Conservation (phyloP, 1,140 invertebrate species). For the Littorina saxatilis region DNA sequence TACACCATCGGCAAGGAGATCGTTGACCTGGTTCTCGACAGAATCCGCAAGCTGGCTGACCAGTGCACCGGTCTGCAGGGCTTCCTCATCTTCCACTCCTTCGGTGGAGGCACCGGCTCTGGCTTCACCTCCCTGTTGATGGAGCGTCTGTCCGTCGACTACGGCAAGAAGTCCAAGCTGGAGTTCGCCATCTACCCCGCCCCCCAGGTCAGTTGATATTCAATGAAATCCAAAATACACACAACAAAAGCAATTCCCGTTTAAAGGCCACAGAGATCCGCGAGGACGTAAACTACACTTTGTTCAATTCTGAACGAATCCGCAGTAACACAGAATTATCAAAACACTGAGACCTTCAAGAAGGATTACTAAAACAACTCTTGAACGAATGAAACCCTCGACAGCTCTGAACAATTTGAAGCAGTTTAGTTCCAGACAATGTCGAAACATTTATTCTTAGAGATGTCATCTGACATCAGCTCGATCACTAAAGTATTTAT, state of each 20-base stretch:
- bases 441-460: too few species aligned
- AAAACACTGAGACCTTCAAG: too few species aligned
- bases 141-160: constrained; percentile 91
- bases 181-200: constrained; percentile 94
- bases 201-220: constrained; percentile 85
- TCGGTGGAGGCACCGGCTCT: constrained; percentile 88
- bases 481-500: too few species aligned
- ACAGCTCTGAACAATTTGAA: too few species aligned
- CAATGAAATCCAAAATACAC: constrained; percentile 52
- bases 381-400: too few species aligned
- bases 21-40: constrained; percentile 72
- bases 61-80: constrained; percentile 73
- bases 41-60: constrained; percentile 66
- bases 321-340: neutral
- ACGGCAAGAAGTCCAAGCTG: constrained; percentile 92
- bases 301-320: neutral
- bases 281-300: neutral
- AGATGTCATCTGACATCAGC: too few species aligned
- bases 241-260: neutral
- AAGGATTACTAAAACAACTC: too few species aligned
- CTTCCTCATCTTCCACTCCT: constrained; percentile 76
- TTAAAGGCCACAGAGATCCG: neutral
- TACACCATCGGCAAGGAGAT: constrained; percentile 76
- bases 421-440: too few species aligned
- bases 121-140: constrained; percentile 92